phyloP scores from a whole-genome alignment of 2,797 vertebrate species.

The Acipenser ruthenus region DNA sequence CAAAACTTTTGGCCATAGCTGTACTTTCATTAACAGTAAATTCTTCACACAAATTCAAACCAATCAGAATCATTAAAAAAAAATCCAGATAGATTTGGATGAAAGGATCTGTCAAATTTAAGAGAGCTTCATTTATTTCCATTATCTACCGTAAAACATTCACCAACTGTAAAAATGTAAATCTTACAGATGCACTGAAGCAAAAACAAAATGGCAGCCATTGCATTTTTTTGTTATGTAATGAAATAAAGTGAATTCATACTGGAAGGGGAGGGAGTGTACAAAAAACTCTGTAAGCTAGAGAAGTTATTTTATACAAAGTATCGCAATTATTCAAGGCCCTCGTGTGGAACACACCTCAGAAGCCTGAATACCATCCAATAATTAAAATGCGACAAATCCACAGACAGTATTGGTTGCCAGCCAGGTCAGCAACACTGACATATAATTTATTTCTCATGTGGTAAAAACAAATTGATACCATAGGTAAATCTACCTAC shows the following conservation, averaged over 20 bases:
- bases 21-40: not conserved
- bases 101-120: conserved; percentile 1
- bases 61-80: not conserved
- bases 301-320: too few relatives aligned
- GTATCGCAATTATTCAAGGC: too few relatives aligned
- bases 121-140: not conserved
- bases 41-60: not conserved
- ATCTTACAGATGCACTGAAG: conserved; percentile 2
- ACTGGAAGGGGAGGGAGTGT: too few relatives aligned
- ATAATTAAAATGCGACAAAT: too few relatives aligned
- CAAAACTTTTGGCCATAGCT: not conserved
- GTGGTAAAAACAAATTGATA: too few relatives aligned
- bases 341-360: too few relatives aligned
- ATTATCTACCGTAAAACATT: not conserved
- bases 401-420: too few relatives aligned
- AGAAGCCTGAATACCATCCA: too few relatives aligned
- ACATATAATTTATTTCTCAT: too few relatives aligned
- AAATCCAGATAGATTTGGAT: conserved; percentile 2
- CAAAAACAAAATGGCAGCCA: conserved; percentile 1
- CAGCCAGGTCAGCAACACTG: too few relatives aligned
- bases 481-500: too few relatives aligned
- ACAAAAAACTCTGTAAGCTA: too few relatives aligned
- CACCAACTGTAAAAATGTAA: not conserved
- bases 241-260: not conserved
- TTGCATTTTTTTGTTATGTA: not conserved